A percentile compares a stretch with the other conserved stretches of the same genome.
phyloP scores from a whole-genome alignment of 2,113 vertebrate species.

The Bubo scandiacus region DNA sequence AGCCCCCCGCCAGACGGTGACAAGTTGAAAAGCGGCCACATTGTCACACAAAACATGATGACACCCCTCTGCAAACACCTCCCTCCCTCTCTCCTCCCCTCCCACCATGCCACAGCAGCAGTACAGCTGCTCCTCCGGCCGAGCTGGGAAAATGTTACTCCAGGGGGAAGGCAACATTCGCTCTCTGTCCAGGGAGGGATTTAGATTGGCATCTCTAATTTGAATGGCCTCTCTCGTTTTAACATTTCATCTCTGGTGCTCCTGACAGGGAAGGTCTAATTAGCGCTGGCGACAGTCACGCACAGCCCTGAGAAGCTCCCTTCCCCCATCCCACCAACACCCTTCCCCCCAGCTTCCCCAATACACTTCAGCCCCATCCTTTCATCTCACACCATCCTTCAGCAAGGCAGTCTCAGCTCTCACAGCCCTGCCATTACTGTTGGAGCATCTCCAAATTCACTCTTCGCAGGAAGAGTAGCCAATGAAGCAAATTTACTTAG shows the following conservation, averaged over 20 bases:
- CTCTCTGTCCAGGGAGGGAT: constrained; percentile 30
- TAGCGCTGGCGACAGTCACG: constrained; percentile 40
- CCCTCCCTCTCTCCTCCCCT: background rate
- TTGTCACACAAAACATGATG: constrained; percentile 49
- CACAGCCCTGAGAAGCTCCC: constrained; percentile 7
- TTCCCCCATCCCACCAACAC: background rate
- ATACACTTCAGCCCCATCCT: background rate
- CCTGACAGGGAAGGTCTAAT: constrained; percentile 63
- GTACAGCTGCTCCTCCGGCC: constrained; percentile 27
- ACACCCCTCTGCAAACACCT: constrained; percentile 20
- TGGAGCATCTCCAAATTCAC: constrained; percentile 17
- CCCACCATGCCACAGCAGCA: constrained; percentile 46
- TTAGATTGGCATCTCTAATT: constrained; percentile 67
- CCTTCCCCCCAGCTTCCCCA: constrained; percentile 11
- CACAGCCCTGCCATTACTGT: background rate
- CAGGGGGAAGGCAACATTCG: background rate
- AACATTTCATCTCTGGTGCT: constrained; percentile 57
- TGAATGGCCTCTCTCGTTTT: constrained; percentile 52
- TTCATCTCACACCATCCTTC: constrained; percentile 26
- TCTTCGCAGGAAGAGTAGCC: background rate
- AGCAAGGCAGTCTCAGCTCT: background rate
- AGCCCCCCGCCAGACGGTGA: constrained; percentile 29
- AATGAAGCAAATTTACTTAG: background rate
- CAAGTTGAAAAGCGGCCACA: constrained; percentile 48
- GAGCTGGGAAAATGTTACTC: constrained; percentile 56